Evolutionary conservation across 92 coral and sea anemone genomes (phyloP), one percentile per base, ranked within the genome.

Genomic region (Porites lobata): DNA sequence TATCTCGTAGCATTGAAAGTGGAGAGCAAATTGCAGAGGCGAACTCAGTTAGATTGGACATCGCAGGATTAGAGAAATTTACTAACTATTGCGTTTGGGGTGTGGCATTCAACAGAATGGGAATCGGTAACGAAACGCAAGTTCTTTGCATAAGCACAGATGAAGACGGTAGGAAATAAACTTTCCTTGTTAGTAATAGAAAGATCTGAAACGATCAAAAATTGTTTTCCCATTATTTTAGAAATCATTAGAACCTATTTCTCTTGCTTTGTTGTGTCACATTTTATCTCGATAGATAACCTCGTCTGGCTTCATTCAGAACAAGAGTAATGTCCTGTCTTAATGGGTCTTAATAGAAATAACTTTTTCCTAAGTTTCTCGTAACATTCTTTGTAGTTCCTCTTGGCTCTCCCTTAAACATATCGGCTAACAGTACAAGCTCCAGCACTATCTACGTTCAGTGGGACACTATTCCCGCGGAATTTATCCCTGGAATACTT

Each of bases 61-160:
- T 82, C 32, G 58, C 6, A n/a, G 80, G 86, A 17, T 7, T 91
- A 59, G 85, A 82, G 67, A 82, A 86, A 29, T 91, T 75, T 47
- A 75, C 88, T 12, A 83, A 71, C 38, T 91, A 91, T 29, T 86
- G 81, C 20, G 76, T 91, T 22, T 24, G 19, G 38, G 76, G 81
- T 52, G 11, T 53, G 69, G 94, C 91, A 13, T 86, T 86, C 56
- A 91, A 89, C 53, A 78, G 82, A 8, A 87, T 63, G n/a, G 94
- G 94, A 63, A 19, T 19, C 62, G 80, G 94, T 2, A 65, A 69
- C 15, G 0, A 38, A 20, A 29, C 75, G 29, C 7, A 75, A 12
- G 3, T 1, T 22, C 10, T 8, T 21, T 84, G 88, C 32, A 18
- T 21, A 18, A 64, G 24, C 72, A 75, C 88, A 14, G 65, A 75